Conservation (phyloP, 2,797 vertebrate species). For the Micropoecilia bifurca region DNA sequence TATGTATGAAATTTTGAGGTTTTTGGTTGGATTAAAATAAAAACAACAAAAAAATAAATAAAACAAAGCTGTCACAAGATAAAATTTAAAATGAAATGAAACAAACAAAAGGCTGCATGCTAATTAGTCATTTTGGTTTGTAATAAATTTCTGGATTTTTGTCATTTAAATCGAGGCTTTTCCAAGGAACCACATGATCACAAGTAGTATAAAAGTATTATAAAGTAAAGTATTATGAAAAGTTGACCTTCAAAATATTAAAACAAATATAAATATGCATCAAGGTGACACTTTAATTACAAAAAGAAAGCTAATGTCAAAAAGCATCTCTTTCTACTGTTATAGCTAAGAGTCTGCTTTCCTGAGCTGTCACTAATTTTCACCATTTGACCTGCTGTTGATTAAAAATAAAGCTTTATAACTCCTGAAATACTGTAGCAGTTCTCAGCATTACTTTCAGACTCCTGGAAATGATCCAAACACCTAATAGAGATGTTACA, state of each 20-base stretch:
- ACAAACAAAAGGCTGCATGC: background rate
- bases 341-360: background rate
- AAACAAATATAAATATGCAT: background rate
- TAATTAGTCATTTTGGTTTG: background rate
- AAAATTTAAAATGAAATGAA: background rate
- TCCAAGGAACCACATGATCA: background rate
- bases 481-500: background rate
- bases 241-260: background rate
- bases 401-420: background rate
- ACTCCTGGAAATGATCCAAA: constrained; percentile 4
- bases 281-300: background rate
- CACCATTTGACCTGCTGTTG: background rate
- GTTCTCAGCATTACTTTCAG: background rate
- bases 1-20: background rate
- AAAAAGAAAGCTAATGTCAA: background rate
- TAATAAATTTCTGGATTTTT: background rate
- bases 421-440: background rate
- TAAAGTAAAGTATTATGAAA: background rate
- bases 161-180: background rate
- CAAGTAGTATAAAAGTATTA: background rate
- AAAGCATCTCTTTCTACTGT: background rate
- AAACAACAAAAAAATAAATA: background rate
- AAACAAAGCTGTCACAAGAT: background rate
- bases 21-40: background rate
- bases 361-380: background rate